Evolutionary conservation across 2,797 vertebrate genomes (phyloP).

Genomic region (Acanthiza pusilla): DNA sequence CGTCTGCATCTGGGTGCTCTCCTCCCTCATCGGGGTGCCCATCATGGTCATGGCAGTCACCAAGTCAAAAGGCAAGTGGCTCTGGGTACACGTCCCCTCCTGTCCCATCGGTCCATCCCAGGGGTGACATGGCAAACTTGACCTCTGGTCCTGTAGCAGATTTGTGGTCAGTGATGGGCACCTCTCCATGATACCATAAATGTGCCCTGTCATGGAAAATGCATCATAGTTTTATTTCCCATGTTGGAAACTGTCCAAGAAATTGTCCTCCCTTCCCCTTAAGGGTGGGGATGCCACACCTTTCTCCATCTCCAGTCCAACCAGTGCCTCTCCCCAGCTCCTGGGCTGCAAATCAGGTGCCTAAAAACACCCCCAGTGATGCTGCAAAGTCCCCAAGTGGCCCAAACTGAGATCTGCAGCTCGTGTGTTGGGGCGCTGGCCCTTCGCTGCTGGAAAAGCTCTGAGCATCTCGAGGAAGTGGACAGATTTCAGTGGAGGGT

Average conservation of each 20-base stretch:
- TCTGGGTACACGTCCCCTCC: background rate
- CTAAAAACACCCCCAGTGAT: background rate
- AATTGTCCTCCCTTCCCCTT: background rate
- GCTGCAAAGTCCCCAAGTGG: background rate
- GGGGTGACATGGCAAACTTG: background rate
- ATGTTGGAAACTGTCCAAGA: background rate
- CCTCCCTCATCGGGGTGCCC: constrained; percentile 89
- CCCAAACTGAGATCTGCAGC: background rate
- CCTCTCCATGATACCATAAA: background rate
- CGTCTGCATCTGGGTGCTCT: constrained; percentile 93
- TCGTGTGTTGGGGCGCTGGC: background rate
- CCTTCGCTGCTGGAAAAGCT: background rate
- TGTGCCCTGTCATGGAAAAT: background rate
- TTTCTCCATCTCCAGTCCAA: background rate
- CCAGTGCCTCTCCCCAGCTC: background rate
- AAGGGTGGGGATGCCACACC: background rate
- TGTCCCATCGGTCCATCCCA: background rate
- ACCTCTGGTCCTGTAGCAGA: background rate
- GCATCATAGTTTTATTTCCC: background rate
- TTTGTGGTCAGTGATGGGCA: background rate
- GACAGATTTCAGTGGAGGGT: background rate
- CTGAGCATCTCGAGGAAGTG: background rate
- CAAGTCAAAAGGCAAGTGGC: constrained; percentile 80
- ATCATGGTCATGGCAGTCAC: constrained; percentile 94
- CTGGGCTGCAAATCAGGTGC: background rate